Evolutionary conservation across 2,888 invertebrate genomes (phyloP).

Genomic region (Rhorus exstirpatorius): DNA sequence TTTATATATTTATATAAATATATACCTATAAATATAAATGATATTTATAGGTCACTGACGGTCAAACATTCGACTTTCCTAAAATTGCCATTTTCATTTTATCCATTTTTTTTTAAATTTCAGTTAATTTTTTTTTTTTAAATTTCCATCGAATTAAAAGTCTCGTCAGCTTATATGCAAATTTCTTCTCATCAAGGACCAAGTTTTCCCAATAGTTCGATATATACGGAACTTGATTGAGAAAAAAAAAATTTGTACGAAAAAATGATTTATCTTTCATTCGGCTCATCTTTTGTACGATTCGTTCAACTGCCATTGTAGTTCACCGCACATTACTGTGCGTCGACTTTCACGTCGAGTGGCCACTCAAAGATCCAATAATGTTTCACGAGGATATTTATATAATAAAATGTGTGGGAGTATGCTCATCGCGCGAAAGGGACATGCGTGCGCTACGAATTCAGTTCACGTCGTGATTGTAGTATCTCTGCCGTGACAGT

Average conservation of each 20-base stretch:
- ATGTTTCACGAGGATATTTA: conserved; percentile 25
- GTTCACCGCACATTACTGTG: conserved; percentile 43
- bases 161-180: no score
- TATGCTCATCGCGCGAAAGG: conserved; percentile 60
- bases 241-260: background rate
- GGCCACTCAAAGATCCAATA: conserved; percentile 30
- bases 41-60: no score
- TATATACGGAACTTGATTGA: no score
- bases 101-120: no score
- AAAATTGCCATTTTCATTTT: no score
- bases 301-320: conserved; percentile 21
- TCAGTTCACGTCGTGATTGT: conserved; percentile 56
- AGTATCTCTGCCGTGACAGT: conserved; percentile 52
- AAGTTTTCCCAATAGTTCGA: no score
- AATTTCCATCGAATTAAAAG: no score
- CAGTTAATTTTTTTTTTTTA: no score
- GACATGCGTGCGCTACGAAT: conserved; percentile 64
- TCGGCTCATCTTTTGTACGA: conserved; percentile 31
- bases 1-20: background rate
- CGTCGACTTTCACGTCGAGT: conserved; percentile 54
- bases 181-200: no score
- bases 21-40: no score
- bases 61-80: no score
- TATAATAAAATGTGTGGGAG: conserved; percentile 55
- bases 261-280: conserved; percentile 2